Evolutionary conservation across 2,113 vertebrate genomes (phyloP), one percentile per base, ranked within the genome.

Genomic region (Corydoras sp.): DNA sequence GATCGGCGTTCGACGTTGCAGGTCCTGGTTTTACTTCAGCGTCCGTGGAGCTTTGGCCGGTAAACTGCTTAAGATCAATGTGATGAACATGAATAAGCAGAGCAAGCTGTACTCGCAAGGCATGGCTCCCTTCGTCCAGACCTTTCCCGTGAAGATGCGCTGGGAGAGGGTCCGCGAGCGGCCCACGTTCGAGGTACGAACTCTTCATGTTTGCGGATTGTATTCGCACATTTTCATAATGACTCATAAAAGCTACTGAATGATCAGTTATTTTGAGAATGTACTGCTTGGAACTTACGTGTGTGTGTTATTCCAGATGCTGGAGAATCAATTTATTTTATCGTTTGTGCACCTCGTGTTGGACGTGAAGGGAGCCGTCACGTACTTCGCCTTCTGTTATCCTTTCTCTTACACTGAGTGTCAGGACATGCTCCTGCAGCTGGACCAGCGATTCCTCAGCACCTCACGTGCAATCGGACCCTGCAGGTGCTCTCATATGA

Each of bases 11-110:
- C 18, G 35, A 2, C 1, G 53, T 9, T 31, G 43, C 86, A 99
- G 96, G 79, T 97, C 96, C 0, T 99, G 96, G 96, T 98, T 98
- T 84, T 94, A 95, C 90, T 99, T 99, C 86, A 96, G 95, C 12
- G 90, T 98, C 43, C 88, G 88, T 0, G 95, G 96, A 0, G 90
- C 85, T 0, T 58, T 80, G 0, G 91, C 94, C 2, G 94, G 94
- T 2, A 98, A 93, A 81, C 76, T 95, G 53, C 89, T 98, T 76
- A 98, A 97, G 85, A 91, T 99, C 79, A 96, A 96, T 71, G 88
- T 99, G 64, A 91, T 96, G 88, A 99, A 99, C 85, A 97, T 98
- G 95, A 99, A 99, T 85, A 97, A 97, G 76, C 97, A 99, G 84
- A 96, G 93, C 84, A 96, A 95, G 80, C 92, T 99, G 7, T 99